phyloP scores from a whole-genome alignment of 2,113 vertebrate genomes.

The Orthonyx spaldingii region DNA sequence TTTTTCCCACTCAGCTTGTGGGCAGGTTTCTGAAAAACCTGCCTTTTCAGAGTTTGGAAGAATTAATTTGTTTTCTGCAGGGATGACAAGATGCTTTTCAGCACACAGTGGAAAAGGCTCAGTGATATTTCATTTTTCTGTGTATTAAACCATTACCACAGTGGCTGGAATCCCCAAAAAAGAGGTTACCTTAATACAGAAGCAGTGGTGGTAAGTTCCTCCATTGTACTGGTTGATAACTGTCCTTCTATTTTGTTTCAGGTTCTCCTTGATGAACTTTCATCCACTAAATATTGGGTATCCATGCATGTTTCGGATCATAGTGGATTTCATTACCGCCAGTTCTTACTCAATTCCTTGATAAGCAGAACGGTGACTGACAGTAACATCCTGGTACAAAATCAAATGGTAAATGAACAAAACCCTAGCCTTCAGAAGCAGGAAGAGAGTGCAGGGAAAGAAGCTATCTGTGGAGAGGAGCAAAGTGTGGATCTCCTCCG shows the following conservation, averaged over 20 bases:
- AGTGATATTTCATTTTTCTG: background rate
- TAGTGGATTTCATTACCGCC: constrained; percentile 97
- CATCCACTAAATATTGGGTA: constrained; percentile 90
- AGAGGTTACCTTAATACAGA: background rate
- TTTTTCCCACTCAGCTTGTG: background rate
- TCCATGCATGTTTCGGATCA: constrained; percentile 95
- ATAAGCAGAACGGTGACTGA: constrained; percentile 67
- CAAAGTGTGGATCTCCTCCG: constrained; percentile 51
- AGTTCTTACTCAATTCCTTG: constrained; percentile 90
- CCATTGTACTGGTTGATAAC: background rate
- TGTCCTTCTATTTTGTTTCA: constrained; percentile 47
- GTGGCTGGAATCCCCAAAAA: background rate
- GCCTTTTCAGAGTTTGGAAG: background rate
- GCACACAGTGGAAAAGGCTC: background rate
- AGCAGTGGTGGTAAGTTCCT: background rate
- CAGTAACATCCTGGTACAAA: constrained; percentile 20
- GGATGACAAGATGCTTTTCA: background rate
- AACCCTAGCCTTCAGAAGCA: constrained; percentile 67
- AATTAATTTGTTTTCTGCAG: background rate
- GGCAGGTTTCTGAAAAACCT: background rate
- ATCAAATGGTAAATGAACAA: constrained; percentile 43
- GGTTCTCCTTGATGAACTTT: constrained; percentile 90
- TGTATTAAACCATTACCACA: background rate
- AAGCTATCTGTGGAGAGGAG: constrained; percentile 51
- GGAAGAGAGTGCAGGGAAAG: constrained; percentile 49